These are phyloP conservation scores for Myathropa florea DNA, from an alignment of 2,888 invertebrate species.

Conservation along the genomic window DNA sequence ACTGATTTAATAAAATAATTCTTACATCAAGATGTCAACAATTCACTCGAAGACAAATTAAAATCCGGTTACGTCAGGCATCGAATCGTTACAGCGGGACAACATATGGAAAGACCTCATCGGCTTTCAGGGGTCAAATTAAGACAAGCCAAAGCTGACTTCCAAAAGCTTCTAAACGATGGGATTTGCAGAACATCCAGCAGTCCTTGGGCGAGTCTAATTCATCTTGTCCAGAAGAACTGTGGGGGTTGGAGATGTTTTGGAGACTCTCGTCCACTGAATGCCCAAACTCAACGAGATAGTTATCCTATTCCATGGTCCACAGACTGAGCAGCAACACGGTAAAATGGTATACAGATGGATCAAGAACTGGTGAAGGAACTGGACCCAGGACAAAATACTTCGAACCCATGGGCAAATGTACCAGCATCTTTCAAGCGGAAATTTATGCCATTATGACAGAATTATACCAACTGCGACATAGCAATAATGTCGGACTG, in stretches of 20 bases:
- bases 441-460: no score
- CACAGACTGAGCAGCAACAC: no score
- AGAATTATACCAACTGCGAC: no score
- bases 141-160: neutral
- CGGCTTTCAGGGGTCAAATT: neutral
- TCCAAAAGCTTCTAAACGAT: neutral
- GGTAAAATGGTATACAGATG: no score
- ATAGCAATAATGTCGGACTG: no score
- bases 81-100: neutral
- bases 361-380: no score
- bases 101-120: conserved; percentile 2
- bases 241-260: conserved; percentile 3
- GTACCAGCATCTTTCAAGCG: no score
- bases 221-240: neutral
- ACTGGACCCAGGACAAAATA: no score
- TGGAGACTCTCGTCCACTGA: neutral
- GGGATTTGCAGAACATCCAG: neutral
- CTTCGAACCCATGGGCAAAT: no score
- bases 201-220: neutral
- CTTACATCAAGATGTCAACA: neutral
- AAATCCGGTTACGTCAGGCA: neutral
- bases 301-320: neutral
- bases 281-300: neutral
- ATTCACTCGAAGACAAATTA: neutral
- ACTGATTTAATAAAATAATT: neutral